Evolutionary conservation across 2,888 invertebrate genomes (phyloP).

Genomic region (Rhorus exstirpatorius): DNA sequence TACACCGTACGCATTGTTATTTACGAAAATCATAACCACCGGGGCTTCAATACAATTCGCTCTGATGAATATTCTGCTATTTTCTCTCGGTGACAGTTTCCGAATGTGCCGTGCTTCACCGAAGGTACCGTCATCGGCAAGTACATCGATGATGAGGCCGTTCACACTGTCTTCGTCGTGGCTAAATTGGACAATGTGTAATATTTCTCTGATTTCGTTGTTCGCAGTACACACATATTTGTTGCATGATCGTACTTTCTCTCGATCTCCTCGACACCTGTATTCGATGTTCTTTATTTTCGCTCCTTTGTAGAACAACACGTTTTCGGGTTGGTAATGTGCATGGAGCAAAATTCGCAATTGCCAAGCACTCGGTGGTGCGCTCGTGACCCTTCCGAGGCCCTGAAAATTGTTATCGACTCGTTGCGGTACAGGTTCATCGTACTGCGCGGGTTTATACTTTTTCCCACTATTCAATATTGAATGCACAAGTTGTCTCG

Average conservation of each 20-base stretch:
- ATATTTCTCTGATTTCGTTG: not conserved
- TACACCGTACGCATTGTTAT: conserved; percentile 1
- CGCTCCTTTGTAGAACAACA: not conserved
- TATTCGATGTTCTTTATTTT: not conserved
- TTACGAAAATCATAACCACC: not conserved
- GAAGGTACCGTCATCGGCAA: not conserved
- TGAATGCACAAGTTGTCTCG: no score
- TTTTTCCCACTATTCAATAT: not conserved
- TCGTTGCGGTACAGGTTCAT: no score
- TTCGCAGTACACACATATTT: not conserved
- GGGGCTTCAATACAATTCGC: not conserved
- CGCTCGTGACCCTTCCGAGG: no score
- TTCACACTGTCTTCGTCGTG: conserved; percentile 7
- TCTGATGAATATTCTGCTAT: not conserved
- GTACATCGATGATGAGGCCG: not conserved
- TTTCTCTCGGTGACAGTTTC: not conserved
- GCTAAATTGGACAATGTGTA: not conserved
- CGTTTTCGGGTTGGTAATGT: no score
- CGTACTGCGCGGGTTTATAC: not conserved
- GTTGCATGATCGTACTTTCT: not conserved
- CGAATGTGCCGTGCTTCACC: not conserved
- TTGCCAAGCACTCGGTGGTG: not conserved
- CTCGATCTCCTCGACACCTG: not conserved
- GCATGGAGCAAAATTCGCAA: not conserved
- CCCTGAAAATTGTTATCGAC: no score